Conservation (phyloP, 1,140 invertebrate species). For the Galendromus occidentalis region DNA sequence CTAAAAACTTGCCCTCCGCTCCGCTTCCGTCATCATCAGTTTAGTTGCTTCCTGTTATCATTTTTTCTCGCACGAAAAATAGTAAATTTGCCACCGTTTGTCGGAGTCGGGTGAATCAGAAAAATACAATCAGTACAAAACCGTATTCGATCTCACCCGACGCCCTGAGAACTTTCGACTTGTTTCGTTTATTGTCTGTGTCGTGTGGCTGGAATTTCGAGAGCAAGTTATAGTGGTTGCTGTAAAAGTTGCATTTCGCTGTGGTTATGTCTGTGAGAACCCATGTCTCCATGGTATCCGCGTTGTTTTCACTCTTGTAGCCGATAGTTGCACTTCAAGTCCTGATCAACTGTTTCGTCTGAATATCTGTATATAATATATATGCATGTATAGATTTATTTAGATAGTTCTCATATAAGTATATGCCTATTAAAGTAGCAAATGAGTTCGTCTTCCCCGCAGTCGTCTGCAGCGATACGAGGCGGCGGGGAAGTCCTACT, state of each 20-base stretch:
- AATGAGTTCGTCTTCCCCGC: neutral
- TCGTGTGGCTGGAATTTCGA: no score
- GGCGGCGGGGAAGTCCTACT: no score
- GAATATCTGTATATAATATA: neutral
- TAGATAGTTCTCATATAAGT: neutral
- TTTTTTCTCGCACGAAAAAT: neutral
- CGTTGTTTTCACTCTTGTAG: neutral
- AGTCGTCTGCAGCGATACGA: neutral
- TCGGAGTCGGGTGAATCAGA: neutral
- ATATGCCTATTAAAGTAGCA: constrained; percentile 10
- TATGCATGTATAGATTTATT: neutral
- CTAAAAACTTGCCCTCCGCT: no score
- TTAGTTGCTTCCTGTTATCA: neutral
- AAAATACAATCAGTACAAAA: constrained; percentile 9
- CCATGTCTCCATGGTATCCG: neutral
- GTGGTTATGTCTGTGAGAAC: neutral
- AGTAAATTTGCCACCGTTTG: constrained; percentile 12
- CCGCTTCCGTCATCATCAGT: neutral
- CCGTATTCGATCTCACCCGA: neutral
- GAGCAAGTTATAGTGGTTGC: no score
- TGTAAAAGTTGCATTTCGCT: neutral
- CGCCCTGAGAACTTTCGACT: constrained; percentile 9
- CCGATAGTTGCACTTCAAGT: neutral
- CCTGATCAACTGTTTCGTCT: neutral
- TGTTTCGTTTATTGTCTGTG: no score